A percentile compares a stretch with the other conserved stretches of the same genome.
These are phyloP conservation scores for Calephelis perditalis DNA, from an alignment of 2,888 invertebrate species.

Conservation along the genomic window DNA sequence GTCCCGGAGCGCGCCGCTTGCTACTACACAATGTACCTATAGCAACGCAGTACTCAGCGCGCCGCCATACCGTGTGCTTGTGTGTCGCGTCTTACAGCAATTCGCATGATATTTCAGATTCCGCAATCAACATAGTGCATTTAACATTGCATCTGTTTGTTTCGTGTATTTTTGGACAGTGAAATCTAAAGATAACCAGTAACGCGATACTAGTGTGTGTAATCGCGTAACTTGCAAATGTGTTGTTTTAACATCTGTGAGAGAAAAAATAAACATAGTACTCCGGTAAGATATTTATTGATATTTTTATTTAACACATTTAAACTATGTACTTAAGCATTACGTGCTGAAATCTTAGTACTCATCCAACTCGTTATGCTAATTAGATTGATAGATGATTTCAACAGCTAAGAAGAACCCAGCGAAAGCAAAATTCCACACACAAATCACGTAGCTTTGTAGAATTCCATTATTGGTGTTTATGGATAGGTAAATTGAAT, in stretches of 20 bases:
- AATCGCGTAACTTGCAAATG: slow-evolving; percentile 49
- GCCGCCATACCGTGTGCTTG: slow-evolving; percentile 48
- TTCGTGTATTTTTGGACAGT: slow-evolving; percentile 47
- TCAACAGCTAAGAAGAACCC: slow-evolving; percentile 35
- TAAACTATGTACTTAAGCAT: not conserved
- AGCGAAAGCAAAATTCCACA: slow-evolving; percentile 49
- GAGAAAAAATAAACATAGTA: slow-evolving; percentile 66
- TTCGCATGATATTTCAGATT: slow-evolving; percentile 41
- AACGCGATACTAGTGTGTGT: slow-evolving; percentile 46
- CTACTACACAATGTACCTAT: slow-evolving; percentile 34
- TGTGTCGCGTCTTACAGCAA: slow-evolving; percentile 33
- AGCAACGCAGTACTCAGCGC: slow-evolving; percentile 52
- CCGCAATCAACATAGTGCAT: slow-evolving; percentile 50
- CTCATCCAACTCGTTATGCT: slow-evolving; percentile 37
- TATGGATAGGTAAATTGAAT: no score
- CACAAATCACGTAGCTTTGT: slow-evolving; percentile 6
- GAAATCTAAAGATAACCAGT: slow-evolving; percentile 42
- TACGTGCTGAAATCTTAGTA: slow-evolving; percentile 10
- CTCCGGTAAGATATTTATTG: slow-evolving; percentile 56
- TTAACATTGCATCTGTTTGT: slow-evolving; percentile 40
- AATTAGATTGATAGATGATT: slow-evolving; percentile 34
- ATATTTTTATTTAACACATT: slow-evolving; percentile 18
- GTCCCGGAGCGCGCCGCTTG: slow-evolving; percentile 39
- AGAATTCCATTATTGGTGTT: no score
- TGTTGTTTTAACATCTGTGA: slow-evolving; percentile 50